phyloP scores from a whole-genome alignment of 2,113 vertebrate species.

The Delphinus delphis region DNA sequence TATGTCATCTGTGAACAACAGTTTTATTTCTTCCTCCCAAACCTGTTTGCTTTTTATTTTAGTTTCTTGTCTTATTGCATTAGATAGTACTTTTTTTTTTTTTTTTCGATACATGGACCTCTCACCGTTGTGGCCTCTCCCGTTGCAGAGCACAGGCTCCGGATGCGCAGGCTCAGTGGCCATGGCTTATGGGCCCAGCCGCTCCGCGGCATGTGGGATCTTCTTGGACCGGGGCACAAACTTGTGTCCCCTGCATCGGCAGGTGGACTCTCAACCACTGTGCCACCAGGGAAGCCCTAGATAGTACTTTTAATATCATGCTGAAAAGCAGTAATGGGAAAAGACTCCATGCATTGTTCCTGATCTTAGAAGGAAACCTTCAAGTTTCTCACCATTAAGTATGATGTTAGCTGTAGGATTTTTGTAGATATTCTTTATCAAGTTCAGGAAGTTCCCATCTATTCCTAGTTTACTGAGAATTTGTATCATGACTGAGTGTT shows the following conservation, averaged over 20 bases:
- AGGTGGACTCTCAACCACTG: too few relatives aligned
- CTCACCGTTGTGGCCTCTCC: too few relatives aligned
- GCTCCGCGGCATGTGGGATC: too few relatives aligned
- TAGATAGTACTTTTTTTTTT: background rate
- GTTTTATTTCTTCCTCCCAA: background rate
- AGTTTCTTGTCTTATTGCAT: background rate
- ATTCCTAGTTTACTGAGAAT: background rate
- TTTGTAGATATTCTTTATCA: background rate
- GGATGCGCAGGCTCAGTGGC: too few relatives aligned
- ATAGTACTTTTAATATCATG: background rate
- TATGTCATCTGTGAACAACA: background rate
- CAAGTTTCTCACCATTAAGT: background rate
- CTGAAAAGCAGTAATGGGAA: background rate
- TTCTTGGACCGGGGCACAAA: too few relatives aligned
- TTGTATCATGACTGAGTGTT: background rate
- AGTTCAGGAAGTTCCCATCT: background rate
- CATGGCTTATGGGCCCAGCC: too few relatives aligned
- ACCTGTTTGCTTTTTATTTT: background rate
- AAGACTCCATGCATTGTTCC: background rate
- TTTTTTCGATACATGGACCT: rapidly evolving
- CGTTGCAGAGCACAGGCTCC: too few relatives aligned
- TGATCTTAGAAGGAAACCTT: background rate
- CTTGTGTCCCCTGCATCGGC: too few relatives aligned
- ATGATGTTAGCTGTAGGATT: background rate
- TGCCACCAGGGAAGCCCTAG: background rate